A percentile compares a stretch with the other conserved stretches of the same genome.
These are phyloP conservation scores for Oreocharis arfaki DNA, from an alignment of 2,113 vertebrate genomes.

Conservation along the genomic window DNA sequence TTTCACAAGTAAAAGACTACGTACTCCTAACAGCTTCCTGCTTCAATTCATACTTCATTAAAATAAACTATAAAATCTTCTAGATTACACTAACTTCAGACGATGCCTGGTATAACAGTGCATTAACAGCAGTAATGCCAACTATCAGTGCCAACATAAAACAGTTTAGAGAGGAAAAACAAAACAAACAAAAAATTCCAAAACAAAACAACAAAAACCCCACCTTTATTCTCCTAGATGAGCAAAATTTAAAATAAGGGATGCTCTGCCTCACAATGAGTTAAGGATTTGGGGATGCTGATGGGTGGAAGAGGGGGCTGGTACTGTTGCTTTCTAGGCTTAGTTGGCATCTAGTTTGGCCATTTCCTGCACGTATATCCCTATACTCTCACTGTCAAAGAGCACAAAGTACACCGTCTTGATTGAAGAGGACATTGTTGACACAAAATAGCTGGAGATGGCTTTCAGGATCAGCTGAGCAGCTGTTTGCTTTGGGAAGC, in stretches of 20 bases:
- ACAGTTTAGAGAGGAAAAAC: constrained; percentile 70
- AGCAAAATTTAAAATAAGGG: constrained; percentile 69
- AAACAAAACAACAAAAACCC: constrained; percentile 64
- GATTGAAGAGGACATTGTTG: constrained; percentile 99
- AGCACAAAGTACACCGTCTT: constrained; percentile 98
- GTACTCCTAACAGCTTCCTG: constrained; percentile 66
- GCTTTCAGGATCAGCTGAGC: constrained; percentile 98
- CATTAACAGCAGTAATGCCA: constrained; percentile 81
- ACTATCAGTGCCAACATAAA: constrained; percentile 83
- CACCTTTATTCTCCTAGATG: constrained; percentile 72
- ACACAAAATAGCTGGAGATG: constrained; percentile 97
- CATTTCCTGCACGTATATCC: constrained; percentile 98
- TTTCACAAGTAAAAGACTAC: constrained; percentile 66
- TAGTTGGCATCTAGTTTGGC: constrained; percentile 94
- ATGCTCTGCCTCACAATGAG: constrained; percentile 62
- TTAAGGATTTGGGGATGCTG: constrained; percentile 25
- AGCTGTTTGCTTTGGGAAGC: constrained; percentile 96
- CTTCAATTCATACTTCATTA: constrained; percentile 70
- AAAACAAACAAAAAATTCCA: constrained; percentile 60
- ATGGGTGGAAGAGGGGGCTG: constrained; percentile 12
- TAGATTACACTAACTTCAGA: constrained; percentile 80
- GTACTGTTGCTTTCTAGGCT: constrained; percentile 48
- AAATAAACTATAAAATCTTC: constrained; percentile 83
- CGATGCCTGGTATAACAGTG: constrained; percentile 75
- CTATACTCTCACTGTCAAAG: constrained; percentile 98